A percentile compares a stretch with the other conserved stretches of the same genome.
These are phyloP conservation scores for Monopis laevigella DNA, from an alignment of 2,888 invertebrate genomes.

Conservation along the genomic window DNA sequence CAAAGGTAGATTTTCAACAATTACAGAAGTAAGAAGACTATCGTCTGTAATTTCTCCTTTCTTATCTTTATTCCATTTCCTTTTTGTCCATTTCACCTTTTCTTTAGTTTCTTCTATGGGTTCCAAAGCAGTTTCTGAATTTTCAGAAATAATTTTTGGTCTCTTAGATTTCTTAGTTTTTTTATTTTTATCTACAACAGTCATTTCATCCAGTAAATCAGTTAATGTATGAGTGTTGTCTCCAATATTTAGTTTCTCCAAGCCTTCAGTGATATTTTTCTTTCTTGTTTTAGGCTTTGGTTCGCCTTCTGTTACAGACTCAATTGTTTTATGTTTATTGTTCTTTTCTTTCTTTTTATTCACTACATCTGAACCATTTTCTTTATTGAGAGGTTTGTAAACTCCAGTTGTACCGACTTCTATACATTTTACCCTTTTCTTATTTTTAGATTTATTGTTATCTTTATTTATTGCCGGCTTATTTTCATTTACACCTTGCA, in stretches of 20 bases:
- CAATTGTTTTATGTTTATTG: slow-evolving; percentile 22
- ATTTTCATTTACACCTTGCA: slow-evolving; percentile 15
- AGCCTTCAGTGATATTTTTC: slow-evolving; percentile 30
- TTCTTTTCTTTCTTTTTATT: slow-evolving; percentile 27
- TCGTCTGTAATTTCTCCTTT: slow-evolving; percentile 28
- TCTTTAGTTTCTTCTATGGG: slow-evolving; percentile 27
- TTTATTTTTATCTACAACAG: slow-evolving; percentile 43
- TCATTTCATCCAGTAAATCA: slow-evolving; percentile 47
- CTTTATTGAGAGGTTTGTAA: not conserved
- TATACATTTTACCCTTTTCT: slow-evolving; percentile 16
- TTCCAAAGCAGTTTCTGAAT: slow-evolving; percentile 20
- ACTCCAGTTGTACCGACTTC: not conserved
- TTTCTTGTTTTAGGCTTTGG: not conserved
- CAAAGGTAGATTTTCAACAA: slow-evolving; percentile 45
- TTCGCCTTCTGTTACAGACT: slow-evolving; percentile 26
- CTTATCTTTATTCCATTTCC: slow-evolving; percentile 39
- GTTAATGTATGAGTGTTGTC: slow-evolving; percentile 47
- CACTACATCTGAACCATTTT: not conserved
- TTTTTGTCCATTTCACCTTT: slow-evolving; percentile 44
- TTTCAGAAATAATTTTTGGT: slow-evolving; percentile 14
- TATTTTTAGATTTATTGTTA: slow-evolving; percentile 22
- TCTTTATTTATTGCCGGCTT: slow-evolving; percentile 15
- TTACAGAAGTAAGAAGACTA: slow-evolving; percentile 26
- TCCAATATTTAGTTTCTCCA: slow-evolving; percentile 46
- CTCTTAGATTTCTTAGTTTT: slow-evolving; percentile 22